Percentiles rank a stretch among this genome's conserved stretches.
Evolutionary conservation across 2,797 vertebrate genomes (phyloP).

Genomic region (Halcyon chelicuti): DNA sequence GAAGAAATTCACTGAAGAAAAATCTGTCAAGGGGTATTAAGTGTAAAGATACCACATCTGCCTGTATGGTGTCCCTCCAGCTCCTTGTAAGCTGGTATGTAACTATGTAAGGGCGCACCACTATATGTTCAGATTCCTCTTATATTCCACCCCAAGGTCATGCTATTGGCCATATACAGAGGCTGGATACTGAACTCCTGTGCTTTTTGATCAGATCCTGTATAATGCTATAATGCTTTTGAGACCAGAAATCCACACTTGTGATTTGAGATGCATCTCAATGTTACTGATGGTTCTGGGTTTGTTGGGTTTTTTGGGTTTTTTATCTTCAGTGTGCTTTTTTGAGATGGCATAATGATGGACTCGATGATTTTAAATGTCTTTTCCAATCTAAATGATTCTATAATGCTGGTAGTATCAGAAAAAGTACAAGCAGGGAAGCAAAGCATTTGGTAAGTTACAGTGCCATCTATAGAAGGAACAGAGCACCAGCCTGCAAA

Average conservation of each 20-base stretch:
- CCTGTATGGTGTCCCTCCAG: neutral
- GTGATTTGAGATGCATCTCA: neutral
- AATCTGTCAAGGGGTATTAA: neutral
- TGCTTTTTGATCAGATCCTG: neutral
- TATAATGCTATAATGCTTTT: neutral
- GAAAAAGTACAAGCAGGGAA: neutral
- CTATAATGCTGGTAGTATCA: neutral
- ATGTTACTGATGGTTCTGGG: neutral
- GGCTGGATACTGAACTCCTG: neutral
- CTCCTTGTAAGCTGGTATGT: neutral
- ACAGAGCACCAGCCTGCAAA: neutral
- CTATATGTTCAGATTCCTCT: neutral
- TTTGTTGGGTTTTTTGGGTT: neutral
- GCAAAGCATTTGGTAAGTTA: conserved; percentile 14
- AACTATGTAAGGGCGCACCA: neutral
- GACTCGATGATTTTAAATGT: no score
- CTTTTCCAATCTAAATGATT: no score
- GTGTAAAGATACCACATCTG: neutral
- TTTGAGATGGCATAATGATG: neutral
- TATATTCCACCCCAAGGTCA: neutral
- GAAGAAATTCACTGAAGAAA: neutral
- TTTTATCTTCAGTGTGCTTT: neutral
- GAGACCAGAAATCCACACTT: neutral
- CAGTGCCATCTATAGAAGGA: conserved; percentile 53
- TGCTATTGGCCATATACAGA: neutral